Evolutionary conservation across 2,888 invertebrate genomes (phyloP), one percentile per base, ranked within the genome.

Genomic region (Cotesia congregata): DNA sequence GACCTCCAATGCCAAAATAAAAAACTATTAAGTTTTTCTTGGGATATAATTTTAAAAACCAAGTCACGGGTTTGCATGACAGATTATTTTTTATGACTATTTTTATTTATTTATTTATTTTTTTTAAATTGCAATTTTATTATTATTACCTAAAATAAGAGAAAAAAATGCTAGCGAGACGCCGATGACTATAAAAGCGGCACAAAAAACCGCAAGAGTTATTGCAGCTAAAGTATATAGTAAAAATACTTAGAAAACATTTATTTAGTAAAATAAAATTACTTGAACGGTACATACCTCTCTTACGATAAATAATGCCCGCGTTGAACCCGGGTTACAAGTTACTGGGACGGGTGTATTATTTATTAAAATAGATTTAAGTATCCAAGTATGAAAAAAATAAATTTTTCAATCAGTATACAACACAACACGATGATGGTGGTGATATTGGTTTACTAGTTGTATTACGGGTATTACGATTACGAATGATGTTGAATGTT

Each of bases 261-360:
- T 40, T 62, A 9, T 40, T 30, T 20, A 17, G 17, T 12, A 41
- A 15, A 64, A 20, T 50, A 71, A 39, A 15, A 71, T 39, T 9
- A 39, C 9, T 17, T 20, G 20, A 64, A 72, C 41, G 12, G 30
- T 64, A 64, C 72, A 72, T 72, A 65, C 15, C 9, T 64, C 7
- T 64, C 30, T 64, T 12, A 12, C 15, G 41, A 72, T 72, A 72
- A 72, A 72, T 72, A 72, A 72, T 64, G 64, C 72, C 72, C 30
- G 64, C 9, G 72, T 41, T 17, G 41, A 72, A 20, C 64, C 50
- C 30, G 72, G 41, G 41, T 64, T 20, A 15, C 17, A 65, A 65
- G 20, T 72, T 7, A 3, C 64, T 64, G 72, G 64, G 62, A 62
- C 64, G 15, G 30, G 38, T 20, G 12, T 38, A 20, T 65, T 30